Percentiles rank a stretch among this genome's conserved stretches.
These are phyloP conservation scores for Ommatoiulus sabulosus DNA, from an alignment of 2,888 invertebrate species.

Conservation along the genomic window DNA sequence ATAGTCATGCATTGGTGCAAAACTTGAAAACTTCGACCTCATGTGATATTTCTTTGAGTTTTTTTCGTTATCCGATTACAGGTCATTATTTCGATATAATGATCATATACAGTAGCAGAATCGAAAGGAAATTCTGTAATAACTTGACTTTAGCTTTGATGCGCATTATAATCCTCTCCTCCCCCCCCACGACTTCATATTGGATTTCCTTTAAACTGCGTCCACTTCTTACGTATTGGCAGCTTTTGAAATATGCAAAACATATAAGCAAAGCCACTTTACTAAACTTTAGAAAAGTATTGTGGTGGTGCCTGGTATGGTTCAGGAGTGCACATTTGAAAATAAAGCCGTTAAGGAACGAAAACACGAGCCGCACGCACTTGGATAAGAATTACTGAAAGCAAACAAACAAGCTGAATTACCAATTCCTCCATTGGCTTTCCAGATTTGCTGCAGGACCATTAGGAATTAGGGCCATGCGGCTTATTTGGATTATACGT, in stretches of 20 bases:
- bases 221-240: background rate
- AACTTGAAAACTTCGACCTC: too few species aligned
- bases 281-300: too few species aligned
- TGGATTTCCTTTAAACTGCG: background rate
- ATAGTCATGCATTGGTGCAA: too few species aligned
- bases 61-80: too few species aligned
- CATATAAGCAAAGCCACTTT: background rate
- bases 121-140: too few species aligned
- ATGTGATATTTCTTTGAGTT: too few species aligned
- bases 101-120: too few species aligned
- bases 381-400: background rate
- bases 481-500: constrained; percentile 1
- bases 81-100: too few species aligned
- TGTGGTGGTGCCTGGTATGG: background rate
- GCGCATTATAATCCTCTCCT: too few species aligned
- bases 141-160: too few species aligned
- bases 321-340: background rate
- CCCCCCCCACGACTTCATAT: too few species aligned
- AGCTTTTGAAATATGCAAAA: constrained; percentile 1
- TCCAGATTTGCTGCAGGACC: background rate
- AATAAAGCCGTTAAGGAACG: background rate
- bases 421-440: background rate
- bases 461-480: background rate
- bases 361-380: background rate
- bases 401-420: background rate